Percentiles rank a stretch among this genome's conserved stretches.
Evolutionary conservation across 2,113 vertebrate species (phyloP).

Genomic region (Siphamia tubifer): DNA sequence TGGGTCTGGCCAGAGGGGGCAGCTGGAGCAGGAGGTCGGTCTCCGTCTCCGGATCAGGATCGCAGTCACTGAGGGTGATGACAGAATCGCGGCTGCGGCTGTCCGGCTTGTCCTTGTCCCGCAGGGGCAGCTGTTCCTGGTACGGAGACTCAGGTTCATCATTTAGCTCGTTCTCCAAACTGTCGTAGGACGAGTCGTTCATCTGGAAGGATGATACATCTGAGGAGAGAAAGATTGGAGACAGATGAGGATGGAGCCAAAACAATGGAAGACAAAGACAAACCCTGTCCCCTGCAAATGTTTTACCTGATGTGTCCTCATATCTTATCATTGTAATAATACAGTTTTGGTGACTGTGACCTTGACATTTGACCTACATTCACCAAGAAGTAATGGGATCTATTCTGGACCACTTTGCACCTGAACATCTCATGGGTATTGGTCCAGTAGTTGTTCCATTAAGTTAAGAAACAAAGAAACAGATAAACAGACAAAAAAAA

Average conservation of each 20-base stretch:
- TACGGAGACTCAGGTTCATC: slow-evolving; percentile 87
- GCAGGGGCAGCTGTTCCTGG: slow-evolving; percentile 77
- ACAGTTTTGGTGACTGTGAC: no score
- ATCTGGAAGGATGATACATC: slow-evolving; percentile 88
- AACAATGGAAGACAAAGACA: background rate
- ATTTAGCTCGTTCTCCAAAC: slow-evolving; percentile 90
- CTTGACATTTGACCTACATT: no score
- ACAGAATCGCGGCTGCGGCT: slow-evolving; percentile 91
- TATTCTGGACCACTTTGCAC: no score
- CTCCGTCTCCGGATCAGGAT: slow-evolving; percentile 78
- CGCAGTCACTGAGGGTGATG: slow-evolving; percentile 88
- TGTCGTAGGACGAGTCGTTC: slow-evolving; percentile 93
- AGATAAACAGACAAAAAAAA: no score
- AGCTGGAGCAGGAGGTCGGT: slow-evolving; percentile 72
- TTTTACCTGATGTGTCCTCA: no score
- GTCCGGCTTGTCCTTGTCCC: slow-evolving; percentile 80
- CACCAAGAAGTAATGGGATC: no score
- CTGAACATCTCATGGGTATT: no score
- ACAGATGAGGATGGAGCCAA: background rate
- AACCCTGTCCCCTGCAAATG: no score
- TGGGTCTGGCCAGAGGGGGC: slow-evolving; percentile 71
- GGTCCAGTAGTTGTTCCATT: no score
- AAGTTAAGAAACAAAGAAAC: no score
- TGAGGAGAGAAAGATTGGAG: slow-evolving; percentile 37
- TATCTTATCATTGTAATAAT: no score